Base-by-base conservation (phyloP, 1,140 invertebrate genomes). In the Brachionus rubens region DNA sequence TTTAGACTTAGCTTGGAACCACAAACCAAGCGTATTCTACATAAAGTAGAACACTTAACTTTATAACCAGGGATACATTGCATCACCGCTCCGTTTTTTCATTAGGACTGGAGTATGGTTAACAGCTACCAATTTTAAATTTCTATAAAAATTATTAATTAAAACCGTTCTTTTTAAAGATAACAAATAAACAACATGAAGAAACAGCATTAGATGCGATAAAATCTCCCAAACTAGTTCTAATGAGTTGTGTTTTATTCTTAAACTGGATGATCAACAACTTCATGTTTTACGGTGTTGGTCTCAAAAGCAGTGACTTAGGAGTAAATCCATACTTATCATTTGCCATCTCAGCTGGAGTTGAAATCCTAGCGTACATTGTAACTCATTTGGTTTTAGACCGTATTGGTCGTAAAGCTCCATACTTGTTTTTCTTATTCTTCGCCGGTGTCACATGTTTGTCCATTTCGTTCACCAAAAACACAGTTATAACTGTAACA, bases 251-350 rank as follows among this genome's bases (percentile, higher is more conserved):
- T 24, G 43, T 47, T 56, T 50, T 75, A 36, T 65, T 65, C n/a
- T 30, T 65, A 9, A 30, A 47, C 52, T 52, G 75, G 75, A 59
- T 76, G 28, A 43, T 62, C 6, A 48, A 65, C 19, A 65, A 76
- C 65, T 30, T 76, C 9, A 5, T 76, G 19, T 76, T 76, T 76
- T 76, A 76, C 26, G 75, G 75, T 50, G 21, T 76, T 9, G 52
- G 52, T 19, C 19, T 62, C 24, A 76, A 76, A 54, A 65, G 19
- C 21, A 59, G 75, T 46, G 48, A 62, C 1, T 24, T 76, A 26
- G 75, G 40, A 10, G 54, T 40, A 9, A 75, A 75, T 41, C 48
- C 50, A 9, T 75, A 75, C 41, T 12, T 75, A 6, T 26, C 48
- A n/a, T 75, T 75, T 54, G 41, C 70, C 9, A 41, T 75, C 28